These are phyloP conservation scores for Amiota mariae DNA, from an alignment of 2,888 invertebrate genomes.

Conservation along the genomic window DNA sequence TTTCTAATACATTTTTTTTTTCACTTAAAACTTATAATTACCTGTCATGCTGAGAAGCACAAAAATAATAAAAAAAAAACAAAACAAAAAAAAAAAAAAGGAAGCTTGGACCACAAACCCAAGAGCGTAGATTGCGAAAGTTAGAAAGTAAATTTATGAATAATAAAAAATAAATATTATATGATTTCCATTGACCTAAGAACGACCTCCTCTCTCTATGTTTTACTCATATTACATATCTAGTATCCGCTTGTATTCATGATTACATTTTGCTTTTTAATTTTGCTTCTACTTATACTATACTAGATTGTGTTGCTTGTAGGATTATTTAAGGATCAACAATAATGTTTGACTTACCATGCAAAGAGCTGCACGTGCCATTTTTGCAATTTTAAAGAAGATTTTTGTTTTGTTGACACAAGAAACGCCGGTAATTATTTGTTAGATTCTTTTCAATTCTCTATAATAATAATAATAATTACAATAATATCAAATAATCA, in stretches of 20 bases:
- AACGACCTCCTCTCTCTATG: too few relatives aligned
- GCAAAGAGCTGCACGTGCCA: constrained; percentile 73
- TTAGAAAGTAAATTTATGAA: too few relatives aligned
- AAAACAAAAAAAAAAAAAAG: too few relatives aligned
- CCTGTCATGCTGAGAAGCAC: background rate
- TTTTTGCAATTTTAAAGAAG: constrained; percentile 58
- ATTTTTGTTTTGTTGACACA: constrained; percentile 55
- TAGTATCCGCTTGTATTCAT: too few relatives aligned
- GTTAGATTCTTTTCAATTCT: constrained; percentile 45
- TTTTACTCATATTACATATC: too few relatives aligned
- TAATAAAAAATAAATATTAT: too few relatives aligned
- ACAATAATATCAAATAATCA: constrained; percentile 47
- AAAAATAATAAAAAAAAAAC: background rate
- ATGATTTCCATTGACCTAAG: too few relatives aligned
- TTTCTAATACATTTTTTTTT: background rate
- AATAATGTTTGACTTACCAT: constrained; percentile 67
- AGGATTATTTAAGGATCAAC: background rate
- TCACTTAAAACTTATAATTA: background rate
- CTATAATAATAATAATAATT: constrained; percentile 27
- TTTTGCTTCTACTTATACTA: too few relatives aligned
- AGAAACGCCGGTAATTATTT: constrained; percentile 63
- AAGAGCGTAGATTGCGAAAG: too few relatives aligned
- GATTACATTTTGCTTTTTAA: too few relatives aligned
- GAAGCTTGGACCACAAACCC: too few relatives aligned
- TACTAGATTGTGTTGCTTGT: too few relatives aligned